These are phyloP conservation scores for Aleiodes alternator DNA, from an alignment of 2,888 invertebrate genomes.

Conservation along the genomic window DNA sequence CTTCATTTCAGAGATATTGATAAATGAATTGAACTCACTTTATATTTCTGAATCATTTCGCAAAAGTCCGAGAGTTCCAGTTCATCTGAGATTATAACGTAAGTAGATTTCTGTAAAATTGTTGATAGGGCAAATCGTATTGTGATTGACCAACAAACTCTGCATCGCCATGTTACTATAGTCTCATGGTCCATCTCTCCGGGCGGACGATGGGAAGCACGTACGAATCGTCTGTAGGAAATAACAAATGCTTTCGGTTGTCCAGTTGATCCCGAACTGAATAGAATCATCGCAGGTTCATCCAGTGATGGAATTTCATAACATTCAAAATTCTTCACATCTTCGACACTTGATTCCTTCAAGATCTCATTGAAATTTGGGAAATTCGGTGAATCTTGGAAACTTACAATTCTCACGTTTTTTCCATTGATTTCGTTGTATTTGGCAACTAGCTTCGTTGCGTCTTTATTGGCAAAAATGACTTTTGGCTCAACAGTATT, in stretches of 20 bases:
- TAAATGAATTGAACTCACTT: constrained; percentile 54
- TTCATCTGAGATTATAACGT: too few species aligned
- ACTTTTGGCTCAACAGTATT: constrained; percentile 63
- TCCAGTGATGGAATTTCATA: too few species aligned
- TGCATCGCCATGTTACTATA: constrained; percentile 58
- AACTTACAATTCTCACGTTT: constrained; percentile 56
- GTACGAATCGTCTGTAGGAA: too few species aligned
- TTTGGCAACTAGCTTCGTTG: constrained; percentile 45
- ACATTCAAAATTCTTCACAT: constrained; percentile 41
- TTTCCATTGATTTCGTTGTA: constrained; percentile 54
- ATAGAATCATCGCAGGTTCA: too few species aligned
- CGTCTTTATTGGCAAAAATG: constrained; percentile 58
- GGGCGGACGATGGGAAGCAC: too few species aligned
- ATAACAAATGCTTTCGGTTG: constrained; percentile 60
- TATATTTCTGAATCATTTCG: constrained; percentile 64
- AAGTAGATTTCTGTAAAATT: constrained; percentile 11
- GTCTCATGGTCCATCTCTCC: too few species aligned
- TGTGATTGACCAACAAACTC: constrained; percentile 67
- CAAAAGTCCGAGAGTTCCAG: constrained; percentile 44
- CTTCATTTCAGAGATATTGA: too few species aligned
- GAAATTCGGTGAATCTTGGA: constrained; percentile 55
- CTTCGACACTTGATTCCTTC: constrained; percentile 1
- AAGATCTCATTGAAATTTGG: background rate
- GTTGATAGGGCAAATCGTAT: constrained; percentile 53
- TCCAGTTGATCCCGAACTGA: constrained; percentile 59